These are phyloP conservation scores for Eretmocerus hayati DNA, from an alignment of 2,888 invertebrate species.

Conservation along the genomic window DNA sequence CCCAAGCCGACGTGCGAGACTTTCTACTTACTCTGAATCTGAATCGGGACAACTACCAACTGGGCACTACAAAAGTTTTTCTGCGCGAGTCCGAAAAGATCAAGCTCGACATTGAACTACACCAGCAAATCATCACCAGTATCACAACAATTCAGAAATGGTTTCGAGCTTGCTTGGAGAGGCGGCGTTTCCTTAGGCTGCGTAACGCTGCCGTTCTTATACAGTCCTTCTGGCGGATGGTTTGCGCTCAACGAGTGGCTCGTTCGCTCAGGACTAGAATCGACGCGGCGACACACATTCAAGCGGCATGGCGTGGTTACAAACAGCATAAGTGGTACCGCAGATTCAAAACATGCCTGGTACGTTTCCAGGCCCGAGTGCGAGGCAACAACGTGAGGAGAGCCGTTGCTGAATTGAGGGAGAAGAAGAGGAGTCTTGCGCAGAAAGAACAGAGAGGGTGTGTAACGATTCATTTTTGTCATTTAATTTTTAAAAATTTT, in stretches of 20 bases:
- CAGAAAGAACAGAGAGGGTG: slow-evolving; percentile 25
- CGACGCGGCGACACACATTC: slow-evolving; percentile 61
- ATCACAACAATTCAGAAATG: slow-evolving; percentile 88
- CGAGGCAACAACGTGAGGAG: slow-evolving; percentile 63
- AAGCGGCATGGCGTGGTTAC: slow-evolving; percentile 71
- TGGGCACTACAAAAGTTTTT: slow-evolving; percentile 83
- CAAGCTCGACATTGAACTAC: slow-evolving; percentile 82
- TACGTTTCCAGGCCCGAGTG: slow-evolving; percentile 66
- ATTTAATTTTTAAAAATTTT: too few species aligned
- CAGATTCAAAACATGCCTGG: slow-evolving; percentile 54
- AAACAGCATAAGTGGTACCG: slow-evolving; percentile 61
- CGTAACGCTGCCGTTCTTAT: slow-evolving; percentile 68
- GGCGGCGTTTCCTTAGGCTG: slow-evolving; percentile 69
- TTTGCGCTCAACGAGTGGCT: slow-evolving; percentile 53
- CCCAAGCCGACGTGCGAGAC: slow-evolving; percentile 76
- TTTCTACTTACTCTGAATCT: slow-evolving; percentile 78
- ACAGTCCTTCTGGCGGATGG: slow-evolving; percentile 67
- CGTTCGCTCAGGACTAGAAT: slow-evolving; percentile 50
- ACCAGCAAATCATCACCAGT: slow-evolving; percentile 88
- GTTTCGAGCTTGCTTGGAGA: slow-evolving; percentile 75
- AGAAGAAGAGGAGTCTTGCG: slow-evolving; percentile 24
- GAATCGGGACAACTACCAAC: slow-evolving; percentile 84
- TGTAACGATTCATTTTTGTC: too few species aligned
- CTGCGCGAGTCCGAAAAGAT: slow-evolving; percentile 91
- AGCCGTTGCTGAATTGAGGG: slow-evolving; percentile 48